Evolutionary conservation across 2,888 invertebrate genomes (phyloP).

Genomic region (Pheosia gnoma): DNA sequence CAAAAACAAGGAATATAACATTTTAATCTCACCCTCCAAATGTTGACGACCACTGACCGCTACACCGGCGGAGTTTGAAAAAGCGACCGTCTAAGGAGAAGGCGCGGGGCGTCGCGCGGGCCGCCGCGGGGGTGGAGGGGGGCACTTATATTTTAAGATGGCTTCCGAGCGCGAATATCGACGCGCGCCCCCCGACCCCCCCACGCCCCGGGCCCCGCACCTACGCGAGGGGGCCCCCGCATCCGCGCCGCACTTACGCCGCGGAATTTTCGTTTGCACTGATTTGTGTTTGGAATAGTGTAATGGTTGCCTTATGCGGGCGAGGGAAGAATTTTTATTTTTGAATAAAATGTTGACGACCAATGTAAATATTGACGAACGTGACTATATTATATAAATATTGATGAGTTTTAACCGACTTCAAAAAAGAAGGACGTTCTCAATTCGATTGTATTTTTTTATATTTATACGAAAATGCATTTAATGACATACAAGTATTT

Average conservation of each 20-base stretch:
- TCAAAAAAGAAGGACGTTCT: too few relatives aligned
- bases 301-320: slow-evolving; percentile 11
- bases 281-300: slow-evolving; percentile 45
- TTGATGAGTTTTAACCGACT: too few relatives aligned
- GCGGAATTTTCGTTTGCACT: slow-evolving; percentile 57
- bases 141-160: slow-evolving; percentile 82
- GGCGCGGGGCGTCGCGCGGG: slow-evolving; percentile 35
- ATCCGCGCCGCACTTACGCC: slow-evolving; percentile 41
- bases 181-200: slow-evolving; percentile 61
- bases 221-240: slow-evolving; percentile 9
- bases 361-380: background rate
- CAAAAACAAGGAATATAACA: background rate
- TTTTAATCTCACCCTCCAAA: slow-evolving; percentile 41
- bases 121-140: slow-evolving; percentile 40
- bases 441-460: too few relatives aligned
- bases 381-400: too few relatives aligned
- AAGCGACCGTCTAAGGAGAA: slow-evolving; percentile 79
- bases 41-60: slow-evolving; percentile 54
- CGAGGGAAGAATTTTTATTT: background rate
- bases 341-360: background rate
- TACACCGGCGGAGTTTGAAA: slow-evolving; percentile 70
- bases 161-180: slow-evolving; percentile 81
- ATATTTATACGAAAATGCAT: too few relatives aligned
- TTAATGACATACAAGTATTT: too few relatives aligned
- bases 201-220: slow-evolving; percentile 45